Evolutionary conservation across 2,113 vertebrate species (phyloP).

Genomic region (Sinocyclocheilus anophthalmus): DNA sequence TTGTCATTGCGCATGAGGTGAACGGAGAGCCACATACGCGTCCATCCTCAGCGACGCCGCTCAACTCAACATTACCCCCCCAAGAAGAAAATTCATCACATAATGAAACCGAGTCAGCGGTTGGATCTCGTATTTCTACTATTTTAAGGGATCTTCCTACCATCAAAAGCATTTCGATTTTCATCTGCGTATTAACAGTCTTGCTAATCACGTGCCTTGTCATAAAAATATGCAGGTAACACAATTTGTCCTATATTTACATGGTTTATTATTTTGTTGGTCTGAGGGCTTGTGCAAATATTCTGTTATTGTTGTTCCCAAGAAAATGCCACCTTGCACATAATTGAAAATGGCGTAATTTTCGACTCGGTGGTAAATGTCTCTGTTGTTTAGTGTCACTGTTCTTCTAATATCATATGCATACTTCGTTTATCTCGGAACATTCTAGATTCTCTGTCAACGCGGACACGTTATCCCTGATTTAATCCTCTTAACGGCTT

Average conservation of each 20-base stretch:
- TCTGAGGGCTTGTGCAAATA: neutral
- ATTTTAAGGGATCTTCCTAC: slow-evolving; percentile 83
- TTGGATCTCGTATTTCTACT: slow-evolving; percentile 74
- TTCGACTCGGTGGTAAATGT: neutral
- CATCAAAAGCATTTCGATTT: slow-evolving; percentile 85
- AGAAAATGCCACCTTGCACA: neutral
- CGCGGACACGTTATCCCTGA: neutral
- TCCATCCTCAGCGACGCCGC: slow-evolving; percentile 61
- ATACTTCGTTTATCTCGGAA: neutral
- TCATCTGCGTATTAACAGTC: slow-evolving; percentile 82
- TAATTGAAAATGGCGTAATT: neutral
- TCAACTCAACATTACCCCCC: slow-evolving; percentile 65
- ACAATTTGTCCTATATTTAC: neutral
- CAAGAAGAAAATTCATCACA: slow-evolving; percentile 27
- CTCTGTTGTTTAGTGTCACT: neutral
- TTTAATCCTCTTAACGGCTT: slow-evolving; percentile 3
- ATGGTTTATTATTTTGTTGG: neutral
- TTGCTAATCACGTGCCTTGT: slow-evolving; percentile 85
- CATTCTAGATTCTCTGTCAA: neutral
- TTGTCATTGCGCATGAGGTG: slow-evolving; percentile 60
- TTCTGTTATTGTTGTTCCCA: neutral
- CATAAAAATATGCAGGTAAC: slow-evolving; percentile 87
- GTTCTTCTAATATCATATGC: neutral
- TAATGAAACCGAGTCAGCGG: slow-evolving; percentile 59
- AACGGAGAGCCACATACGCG: slow-evolving; percentile 54